Percentiles rank a stretch among this genome's conserved stretches.
Conservation (phyloP, 2,113 vertebrate genomes). For the Amblyornis subalaris region DNA sequence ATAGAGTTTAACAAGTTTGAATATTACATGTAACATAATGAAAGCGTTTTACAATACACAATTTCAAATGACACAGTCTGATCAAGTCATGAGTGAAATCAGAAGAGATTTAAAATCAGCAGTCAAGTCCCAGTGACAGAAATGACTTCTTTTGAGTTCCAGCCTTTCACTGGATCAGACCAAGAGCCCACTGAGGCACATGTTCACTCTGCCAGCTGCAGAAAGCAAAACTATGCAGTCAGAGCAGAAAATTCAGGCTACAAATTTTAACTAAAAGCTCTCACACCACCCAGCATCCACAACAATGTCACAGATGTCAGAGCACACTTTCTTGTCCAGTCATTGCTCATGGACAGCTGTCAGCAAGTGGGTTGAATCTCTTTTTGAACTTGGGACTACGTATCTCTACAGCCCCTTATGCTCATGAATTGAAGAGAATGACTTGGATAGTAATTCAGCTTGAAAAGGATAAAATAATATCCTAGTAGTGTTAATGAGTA, state of each 20-base stretch:
- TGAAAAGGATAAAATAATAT: background rate
- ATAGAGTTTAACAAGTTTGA: background rate
- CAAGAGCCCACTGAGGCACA: background rate
- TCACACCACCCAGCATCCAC: background rate
- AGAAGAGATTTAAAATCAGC: background rate
- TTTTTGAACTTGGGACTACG: background rate
- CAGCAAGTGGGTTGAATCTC: rapidly evolving
- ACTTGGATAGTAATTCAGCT: background rate
- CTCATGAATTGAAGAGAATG: background rate
- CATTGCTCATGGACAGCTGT: background rate
- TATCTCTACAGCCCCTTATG: background rate
- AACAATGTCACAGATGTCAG: background rate
- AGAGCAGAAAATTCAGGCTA: background rate
- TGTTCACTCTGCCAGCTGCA: background rate
- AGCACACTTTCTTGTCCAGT: no score
- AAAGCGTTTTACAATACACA: background rate
- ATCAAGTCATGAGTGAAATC: background rate
- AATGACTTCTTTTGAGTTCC: background rate
- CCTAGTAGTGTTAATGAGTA: background rate
- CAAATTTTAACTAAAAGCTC: background rate
- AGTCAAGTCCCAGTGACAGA: background rate
- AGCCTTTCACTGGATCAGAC: background rate
- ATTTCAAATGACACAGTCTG: background rate
- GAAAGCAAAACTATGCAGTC: background rate
- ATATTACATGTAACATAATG: background rate